phyloP scores from a whole-genome alignment of 2,888 invertebrate species.

The Dolichomitus sp. region DNA sequence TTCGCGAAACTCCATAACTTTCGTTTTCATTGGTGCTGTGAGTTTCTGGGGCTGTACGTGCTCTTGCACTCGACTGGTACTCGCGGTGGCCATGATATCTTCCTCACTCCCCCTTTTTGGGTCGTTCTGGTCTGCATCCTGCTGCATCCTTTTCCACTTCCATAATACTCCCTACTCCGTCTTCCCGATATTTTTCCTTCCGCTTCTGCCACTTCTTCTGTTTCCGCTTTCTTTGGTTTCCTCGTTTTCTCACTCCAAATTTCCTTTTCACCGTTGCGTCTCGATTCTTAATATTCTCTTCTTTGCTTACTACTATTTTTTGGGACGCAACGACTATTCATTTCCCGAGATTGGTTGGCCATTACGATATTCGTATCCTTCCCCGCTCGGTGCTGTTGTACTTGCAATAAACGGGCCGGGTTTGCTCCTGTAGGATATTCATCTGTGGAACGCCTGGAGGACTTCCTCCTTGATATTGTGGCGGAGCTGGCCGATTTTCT shows the following conservation, averaged over 20 bases:
- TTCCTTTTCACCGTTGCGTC: neutral
- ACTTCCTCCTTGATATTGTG: too few relatives aligned
- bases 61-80: neutral
- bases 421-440: too few relatives aligned
- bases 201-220: neutral
- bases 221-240: neutral
- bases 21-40: neutral
- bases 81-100: too few relatives aligned
- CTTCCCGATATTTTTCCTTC: neutral
- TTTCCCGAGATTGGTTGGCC: neutral
- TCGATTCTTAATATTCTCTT: neutral
- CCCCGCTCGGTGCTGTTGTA: too few relatives aligned
- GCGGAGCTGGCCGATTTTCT: too few relatives aligned
- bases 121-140: neutral
- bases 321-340: neutral
- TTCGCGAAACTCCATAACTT: too few relatives aligned
- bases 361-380: too few relatives aligned
- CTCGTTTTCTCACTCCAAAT: neutral
- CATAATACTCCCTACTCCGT: neutral
- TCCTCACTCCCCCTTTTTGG: too few relatives aligned
- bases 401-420: too few relatives aligned
- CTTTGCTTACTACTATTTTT: neutral
- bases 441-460: too few relatives aligned
- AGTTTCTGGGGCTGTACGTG: neutral
- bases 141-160: neutral